Conservation (phyloP, 2,113 vertebrate species). For the Sisor rabdophorus region DNA sequence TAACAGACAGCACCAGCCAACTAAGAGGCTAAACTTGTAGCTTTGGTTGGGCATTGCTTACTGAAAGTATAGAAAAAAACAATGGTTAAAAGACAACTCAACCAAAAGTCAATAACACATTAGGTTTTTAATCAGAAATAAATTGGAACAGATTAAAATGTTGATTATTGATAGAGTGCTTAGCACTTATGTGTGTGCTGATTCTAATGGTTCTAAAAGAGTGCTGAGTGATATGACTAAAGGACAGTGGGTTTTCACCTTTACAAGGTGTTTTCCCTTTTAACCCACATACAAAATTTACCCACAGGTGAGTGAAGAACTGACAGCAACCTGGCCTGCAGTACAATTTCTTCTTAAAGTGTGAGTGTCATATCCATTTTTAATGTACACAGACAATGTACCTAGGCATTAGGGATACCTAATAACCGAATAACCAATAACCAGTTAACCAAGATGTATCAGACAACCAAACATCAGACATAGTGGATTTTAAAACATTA, state of each 20-base stretch:
- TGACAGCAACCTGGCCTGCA: constrained; percentile 5
- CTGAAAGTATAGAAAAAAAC: background rate
- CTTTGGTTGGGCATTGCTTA: constrained; percentile 17
- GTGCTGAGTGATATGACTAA: constrained; percentile 21
- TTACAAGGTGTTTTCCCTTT: constrained; percentile 35
- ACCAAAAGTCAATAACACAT: background rate
- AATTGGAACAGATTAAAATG: too few relatives aligned
- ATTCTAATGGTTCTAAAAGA: constrained; percentile 4
- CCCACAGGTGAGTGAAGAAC: constrained; percentile 41
- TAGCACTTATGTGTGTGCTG: background rate
- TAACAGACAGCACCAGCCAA: constrained; percentile 65
- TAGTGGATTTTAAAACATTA: too few relatives aligned
- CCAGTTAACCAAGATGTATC: too few relatives aligned
- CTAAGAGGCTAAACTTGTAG: constrained; percentile 56
- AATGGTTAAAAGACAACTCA: background rate
- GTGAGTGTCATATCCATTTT: constrained; percentile 22
- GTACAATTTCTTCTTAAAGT: constrained; percentile 1
- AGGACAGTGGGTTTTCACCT: constrained; percentile 33
- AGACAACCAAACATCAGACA: too few relatives aligned
- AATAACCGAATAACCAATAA: too few relatives aligned
- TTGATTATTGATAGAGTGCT: too few relatives aligned
- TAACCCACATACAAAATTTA: constrained; percentile 38
- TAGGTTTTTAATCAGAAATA: background rate
- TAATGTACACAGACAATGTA: background rate
- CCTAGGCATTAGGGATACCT: background rate